Base-by-base conservation (phyloP, 2,888 invertebrate species). In the Tinea trinotella region DNA sequence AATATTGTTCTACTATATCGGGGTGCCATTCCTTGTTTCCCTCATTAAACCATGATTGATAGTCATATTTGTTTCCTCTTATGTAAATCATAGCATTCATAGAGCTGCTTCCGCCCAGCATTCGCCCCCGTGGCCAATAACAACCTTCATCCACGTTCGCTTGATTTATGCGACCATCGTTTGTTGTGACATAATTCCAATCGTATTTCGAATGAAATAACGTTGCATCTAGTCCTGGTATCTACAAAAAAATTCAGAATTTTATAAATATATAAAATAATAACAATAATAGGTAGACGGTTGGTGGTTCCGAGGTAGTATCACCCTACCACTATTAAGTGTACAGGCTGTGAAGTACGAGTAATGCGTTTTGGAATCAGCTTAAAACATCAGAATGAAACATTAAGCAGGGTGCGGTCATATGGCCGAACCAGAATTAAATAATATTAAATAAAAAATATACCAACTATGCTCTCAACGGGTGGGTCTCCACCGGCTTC, bases 151-250 rank as follows among this genome's bases (percentile, higher is more conserved):
- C 65, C 55, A 66, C 61, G 36, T 74, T 76, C 88, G 92, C 94
- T 63, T 92, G 76, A 67, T 93, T 93, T 0, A 89, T 87, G 48
- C 85, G 88, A 19, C 90, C 90, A 66, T 92, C 90, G 0, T 93
- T 92, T 63, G 93, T 92, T 0, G 93, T 93, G 68, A 91, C 90
- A 70, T 95, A 96, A 65, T 91, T 88, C 95, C 95, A 96, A 68
- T 95, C 95, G 55, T 93, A 75, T 64, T 60, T 55, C 5, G 68
- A 80, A 62, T 89, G 40, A 13, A 22, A 61, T 12, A 73, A 30
- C 0, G 30, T 17, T 17, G 22, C 55, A 12, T 62, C 57, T 18
- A 58, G 34, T 1, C 52, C 56, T 7, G 59, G 59, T 10, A 61
- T 48, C 61, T 60, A 55, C 22, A 59, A 58, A 12, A n/a, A n/a